These are phyloP conservation scores for Actinemys pallida DNA, from an alignment of 2,113 vertebrate species.

Conservation along the genomic window DNA sequence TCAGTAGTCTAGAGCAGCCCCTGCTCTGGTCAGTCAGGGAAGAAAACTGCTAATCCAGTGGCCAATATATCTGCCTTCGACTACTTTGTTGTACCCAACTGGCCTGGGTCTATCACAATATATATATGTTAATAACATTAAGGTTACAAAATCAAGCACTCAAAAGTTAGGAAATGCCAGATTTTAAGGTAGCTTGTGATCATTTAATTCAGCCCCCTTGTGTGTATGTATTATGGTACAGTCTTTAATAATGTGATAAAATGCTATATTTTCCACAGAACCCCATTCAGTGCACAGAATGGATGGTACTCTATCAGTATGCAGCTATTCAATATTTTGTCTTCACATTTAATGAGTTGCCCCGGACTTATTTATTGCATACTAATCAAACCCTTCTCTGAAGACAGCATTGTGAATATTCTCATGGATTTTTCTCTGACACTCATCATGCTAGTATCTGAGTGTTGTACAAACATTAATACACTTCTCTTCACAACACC, in stretches of 20 bases:
- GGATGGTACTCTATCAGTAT: too few species aligned
- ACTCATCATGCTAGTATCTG: constrained; percentile 6
- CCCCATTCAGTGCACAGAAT: background rate
- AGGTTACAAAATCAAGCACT: background rate
- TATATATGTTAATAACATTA: too few species aligned
- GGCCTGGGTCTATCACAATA: too few species aligned
- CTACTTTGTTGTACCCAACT: too few species aligned
- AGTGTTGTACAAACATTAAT: background rate
- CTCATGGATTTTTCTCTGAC: background rate
- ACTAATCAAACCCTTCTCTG: background rate
- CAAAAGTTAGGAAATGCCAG: background rate
- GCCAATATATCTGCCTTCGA: too few species aligned
- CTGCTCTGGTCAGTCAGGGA: too few species aligned
- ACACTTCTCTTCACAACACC: background rate
- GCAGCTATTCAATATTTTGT: too few species aligned
- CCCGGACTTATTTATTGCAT: too few species aligned
- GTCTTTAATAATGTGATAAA: background rate
- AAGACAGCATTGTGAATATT: constrained; percentile 12
- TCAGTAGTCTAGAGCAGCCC: too few species aligned
- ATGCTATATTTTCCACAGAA: background rate
- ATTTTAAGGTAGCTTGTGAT: background rate
- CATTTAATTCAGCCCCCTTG: background rate
- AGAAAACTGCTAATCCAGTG: too few species aligned
- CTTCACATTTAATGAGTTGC: too few species aligned
- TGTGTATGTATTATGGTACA: background rate